phyloP scores from a whole-genome alignment of 2,797 vertebrate species.

The Petrocephalus sullivani region DNA sequence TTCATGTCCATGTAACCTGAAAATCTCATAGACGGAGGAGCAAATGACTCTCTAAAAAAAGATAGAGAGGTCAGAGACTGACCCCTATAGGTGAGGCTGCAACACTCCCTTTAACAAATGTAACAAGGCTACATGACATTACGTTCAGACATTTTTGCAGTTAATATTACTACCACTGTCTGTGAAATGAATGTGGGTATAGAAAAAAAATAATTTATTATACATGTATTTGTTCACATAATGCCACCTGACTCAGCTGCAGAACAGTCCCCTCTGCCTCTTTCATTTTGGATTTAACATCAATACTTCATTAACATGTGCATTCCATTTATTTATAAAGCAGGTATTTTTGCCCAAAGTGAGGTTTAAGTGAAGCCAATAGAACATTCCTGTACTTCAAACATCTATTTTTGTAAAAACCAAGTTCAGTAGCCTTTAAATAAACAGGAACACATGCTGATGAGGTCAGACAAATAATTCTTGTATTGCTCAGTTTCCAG shows the following conservation, averaged over 20 bases:
- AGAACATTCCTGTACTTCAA: neutral
- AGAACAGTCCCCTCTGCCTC: neutral
- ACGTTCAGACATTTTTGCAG: neutral
- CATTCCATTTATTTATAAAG: neutral
- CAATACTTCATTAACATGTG: neutral
- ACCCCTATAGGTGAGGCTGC: slow-evolving; percentile 52
- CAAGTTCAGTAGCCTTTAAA: neutral
- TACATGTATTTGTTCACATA: neutral
- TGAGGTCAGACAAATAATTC: neutral
- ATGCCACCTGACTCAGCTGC: neutral
- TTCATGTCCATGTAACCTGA: neutral
- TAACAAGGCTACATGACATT: neutral
- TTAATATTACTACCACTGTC: neutral
- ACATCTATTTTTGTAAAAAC: slow-evolving; percentile 3
- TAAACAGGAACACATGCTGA: neutral
- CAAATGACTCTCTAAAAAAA: no score
- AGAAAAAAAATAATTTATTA: neutral
- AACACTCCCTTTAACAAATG: neutral
- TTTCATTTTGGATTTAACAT: slow-evolving; percentile 4
- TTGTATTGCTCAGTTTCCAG: neutral
- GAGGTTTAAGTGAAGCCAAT: neutral
- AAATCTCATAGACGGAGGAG: neutral
- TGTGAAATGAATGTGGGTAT: neutral
- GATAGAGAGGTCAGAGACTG: slow-evolving; percentile 49
- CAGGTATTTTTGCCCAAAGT: neutral